Evolutionary conservation across 1,140 invertebrate genomes (phyloP).

Genomic region (Drosophila neocordata): DNA sequence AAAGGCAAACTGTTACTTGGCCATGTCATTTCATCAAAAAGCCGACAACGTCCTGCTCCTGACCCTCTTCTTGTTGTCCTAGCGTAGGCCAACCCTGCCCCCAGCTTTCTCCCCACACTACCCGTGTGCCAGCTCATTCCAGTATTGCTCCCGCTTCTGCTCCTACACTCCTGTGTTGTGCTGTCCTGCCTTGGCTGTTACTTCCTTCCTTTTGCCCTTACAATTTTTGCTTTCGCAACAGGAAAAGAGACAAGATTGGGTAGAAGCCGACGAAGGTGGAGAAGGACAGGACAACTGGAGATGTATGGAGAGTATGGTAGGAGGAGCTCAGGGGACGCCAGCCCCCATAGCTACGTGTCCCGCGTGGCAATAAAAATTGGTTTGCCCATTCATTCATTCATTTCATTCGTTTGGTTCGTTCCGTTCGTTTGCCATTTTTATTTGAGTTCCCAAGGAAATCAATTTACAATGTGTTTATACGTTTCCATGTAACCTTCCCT

Average conservation of each 20-base stretch:
- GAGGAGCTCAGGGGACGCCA: slow-evolving; percentile 62
- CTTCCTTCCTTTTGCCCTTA: slow-evolving; percentile 64
- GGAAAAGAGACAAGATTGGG: slow-evolving; percentile 36
- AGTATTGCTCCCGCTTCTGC: not conserved
- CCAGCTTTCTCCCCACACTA: too few relatives aligned
- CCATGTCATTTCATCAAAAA: slow-evolving; percentile 79
- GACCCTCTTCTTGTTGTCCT: too few relatives aligned
- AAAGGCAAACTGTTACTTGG: slow-evolving; percentile 74
- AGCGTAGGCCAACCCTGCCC: too few relatives aligned
- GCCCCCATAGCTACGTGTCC: slow-evolving; percentile 74
- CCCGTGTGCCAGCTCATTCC: too few relatives aligned
- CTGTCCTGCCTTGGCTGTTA: slow-evolving; percentile 28
- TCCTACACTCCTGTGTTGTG: slow-evolving; percentile 25
- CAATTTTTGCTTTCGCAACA: slow-evolving; percentile 64
- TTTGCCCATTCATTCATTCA: slow-evolving; percentile 81
- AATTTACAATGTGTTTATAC: slow-evolving; percentile 82
- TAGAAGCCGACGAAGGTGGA: too few relatives aligned
- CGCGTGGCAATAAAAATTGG: slow-evolving; percentile 81
- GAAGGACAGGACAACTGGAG: not conserved
- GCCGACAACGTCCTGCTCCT: slow-evolving; percentile 30
- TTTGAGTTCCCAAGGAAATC: slow-evolving; percentile 81
- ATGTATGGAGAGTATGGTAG: not conserved
- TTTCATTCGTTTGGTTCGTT: slow-evolving; percentile 69
- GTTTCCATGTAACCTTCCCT: slow-evolving; percentile 48
- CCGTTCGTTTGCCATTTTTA: slow-evolving; percentile 74